phyloP scores from a whole-genome alignment of 2,797 vertebrate genomes.

The Muscicapa striata region DNA sequence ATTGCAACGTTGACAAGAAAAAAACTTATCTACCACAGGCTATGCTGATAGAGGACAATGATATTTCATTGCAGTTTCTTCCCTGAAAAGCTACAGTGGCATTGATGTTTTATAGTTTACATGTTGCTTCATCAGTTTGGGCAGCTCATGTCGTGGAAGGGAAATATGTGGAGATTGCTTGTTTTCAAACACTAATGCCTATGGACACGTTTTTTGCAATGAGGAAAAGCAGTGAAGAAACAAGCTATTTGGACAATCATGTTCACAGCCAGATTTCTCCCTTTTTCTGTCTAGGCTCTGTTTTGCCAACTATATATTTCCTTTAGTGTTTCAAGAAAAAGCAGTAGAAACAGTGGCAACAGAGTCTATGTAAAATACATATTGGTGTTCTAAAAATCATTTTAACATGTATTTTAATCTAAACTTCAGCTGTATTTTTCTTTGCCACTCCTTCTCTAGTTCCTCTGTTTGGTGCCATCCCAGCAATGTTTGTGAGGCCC shows the following conservation, averaged over 20 bases:
- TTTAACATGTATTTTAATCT: not conserved
- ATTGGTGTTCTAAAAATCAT: not conserved
- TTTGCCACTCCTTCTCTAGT: not conserved
- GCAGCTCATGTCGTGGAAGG: not conserved
- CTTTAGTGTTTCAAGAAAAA: not conserved
- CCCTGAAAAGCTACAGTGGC: not conserved
- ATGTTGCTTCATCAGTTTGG: slow-evolving; percentile 20
- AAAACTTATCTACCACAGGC: not conserved
- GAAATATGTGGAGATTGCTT: not conserved
- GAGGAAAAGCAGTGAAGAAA: not conserved
- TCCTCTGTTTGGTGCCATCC: not conserved
- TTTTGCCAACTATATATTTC: slow-evolving; percentile 6
- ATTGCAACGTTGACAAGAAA: slow-evolving; percentile 6
- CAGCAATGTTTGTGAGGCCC: not conserved
- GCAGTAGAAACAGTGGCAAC: not conserved
- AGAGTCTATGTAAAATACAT: not conserved
- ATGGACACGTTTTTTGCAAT: not conserved
- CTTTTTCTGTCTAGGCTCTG: not conserved
- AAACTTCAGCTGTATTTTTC: not conserved
- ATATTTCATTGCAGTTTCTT: slow-evolving; percentile 32
- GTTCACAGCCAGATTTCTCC: slow-evolving; percentile 3
- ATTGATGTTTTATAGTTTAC: slow-evolving; percentile 11
- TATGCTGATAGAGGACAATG: not conserved
- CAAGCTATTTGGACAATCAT: not conserved
- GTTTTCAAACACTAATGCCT: not conserved